Conservation (phyloP, 2,888 invertebrate species). For the Volucella bombylans region DNA sequence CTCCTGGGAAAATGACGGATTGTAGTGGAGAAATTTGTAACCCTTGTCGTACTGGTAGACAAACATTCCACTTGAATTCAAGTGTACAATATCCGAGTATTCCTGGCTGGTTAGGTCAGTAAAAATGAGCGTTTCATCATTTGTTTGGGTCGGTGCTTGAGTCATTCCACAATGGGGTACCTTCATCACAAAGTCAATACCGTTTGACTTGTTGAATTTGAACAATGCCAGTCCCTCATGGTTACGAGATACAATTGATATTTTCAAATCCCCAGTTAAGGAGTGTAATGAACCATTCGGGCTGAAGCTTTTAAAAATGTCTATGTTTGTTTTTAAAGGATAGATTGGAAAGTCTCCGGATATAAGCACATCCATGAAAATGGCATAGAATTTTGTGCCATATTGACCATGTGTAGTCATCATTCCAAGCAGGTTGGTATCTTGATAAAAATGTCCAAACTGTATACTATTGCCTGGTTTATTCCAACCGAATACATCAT, state of each 20-base stretch:
- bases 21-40: conserved; percentile 26
- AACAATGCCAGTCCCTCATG: conserved; percentile 21
- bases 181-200: conserved; percentile 20
- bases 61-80: conserved; percentile 47
- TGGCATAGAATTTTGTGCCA: conserved; percentile 21
- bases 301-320: not conserved
- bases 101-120: conserved; percentile 19
- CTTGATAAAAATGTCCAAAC: conserved; percentile 42
- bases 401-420: conserved; percentile 21
- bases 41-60: conserved; percentile 13
- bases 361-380: conserved; percentile 31
- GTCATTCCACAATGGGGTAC: conserved; percentile 1
- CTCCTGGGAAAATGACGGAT: conserved; percentile 26
- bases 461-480: conserved; percentile 25
- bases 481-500: conserved; percentile 33
- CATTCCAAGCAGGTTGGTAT: conserved; percentile 11
- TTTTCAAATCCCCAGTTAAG: not conserved
- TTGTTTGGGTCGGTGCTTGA: no score
- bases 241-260: conserved; percentile 6
- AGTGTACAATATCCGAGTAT: conserved; percentile 28
- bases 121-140: conserved; percentile 7
- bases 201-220: conserved; percentile 32
- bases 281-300: not conserved
- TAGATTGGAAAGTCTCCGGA: conserved; percentile 33
- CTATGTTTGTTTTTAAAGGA: conserved; percentile 24